These are phyloP conservation scores for Forficula auricularia DNA, from an alignment of 1,140 invertebrate species.

Conservation along the genomic window DNA sequence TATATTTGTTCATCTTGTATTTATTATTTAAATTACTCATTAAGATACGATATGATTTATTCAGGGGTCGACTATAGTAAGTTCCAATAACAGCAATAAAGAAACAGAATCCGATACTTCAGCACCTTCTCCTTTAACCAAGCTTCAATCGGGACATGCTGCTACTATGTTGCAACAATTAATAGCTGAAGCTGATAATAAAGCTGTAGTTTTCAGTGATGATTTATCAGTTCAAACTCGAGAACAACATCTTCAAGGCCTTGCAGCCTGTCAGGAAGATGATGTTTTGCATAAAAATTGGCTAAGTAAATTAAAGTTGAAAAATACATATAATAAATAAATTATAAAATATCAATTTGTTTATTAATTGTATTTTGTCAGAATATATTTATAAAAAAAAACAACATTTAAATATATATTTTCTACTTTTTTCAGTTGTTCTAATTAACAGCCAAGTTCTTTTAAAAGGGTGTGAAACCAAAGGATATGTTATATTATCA, in stretches of 20 bases:
- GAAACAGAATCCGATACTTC: slow-evolving; percentile 12
- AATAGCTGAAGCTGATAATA: slow-evolving; percentile 87
- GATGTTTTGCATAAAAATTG: slow-evolving; percentile 83
- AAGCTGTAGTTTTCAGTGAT: slow-evolving; percentile 81
- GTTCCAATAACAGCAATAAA: too few relatives aligned
- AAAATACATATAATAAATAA: too few relatives aligned
- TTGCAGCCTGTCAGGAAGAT: slow-evolving; percentile 70
- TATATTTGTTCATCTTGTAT: slow-evolving; percentile 14
- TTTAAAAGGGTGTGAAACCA: slow-evolving; percentile 86
- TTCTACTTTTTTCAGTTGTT: slow-evolving; percentile 45
- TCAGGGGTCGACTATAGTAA: too few relatives aligned
- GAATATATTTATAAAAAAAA: too few relatives aligned
- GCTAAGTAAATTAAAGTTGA: slow-evolving; percentile 50
- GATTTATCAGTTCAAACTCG: slow-evolving; percentile 58
- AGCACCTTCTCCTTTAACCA: slow-evolving; percentile 35
- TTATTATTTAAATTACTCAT: slow-evolving; percentile 2
- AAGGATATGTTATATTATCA: slow-evolving; percentile 90
- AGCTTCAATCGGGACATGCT: slow-evolving; percentile 42
- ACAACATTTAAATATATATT: too few relatives aligned
- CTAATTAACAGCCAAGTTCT: slow-evolving; percentile 92
- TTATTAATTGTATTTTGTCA: too few relatives aligned
- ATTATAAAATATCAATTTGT: too few relatives aligned
- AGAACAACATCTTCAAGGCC: slow-evolving; percentile 62
- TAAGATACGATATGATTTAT: neutral
- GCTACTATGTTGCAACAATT: slow-evolving; percentile 77